phyloP scores from a whole-genome alignment of 1,140 invertebrate species.

The Hylaeus anthracinus region DNA sequence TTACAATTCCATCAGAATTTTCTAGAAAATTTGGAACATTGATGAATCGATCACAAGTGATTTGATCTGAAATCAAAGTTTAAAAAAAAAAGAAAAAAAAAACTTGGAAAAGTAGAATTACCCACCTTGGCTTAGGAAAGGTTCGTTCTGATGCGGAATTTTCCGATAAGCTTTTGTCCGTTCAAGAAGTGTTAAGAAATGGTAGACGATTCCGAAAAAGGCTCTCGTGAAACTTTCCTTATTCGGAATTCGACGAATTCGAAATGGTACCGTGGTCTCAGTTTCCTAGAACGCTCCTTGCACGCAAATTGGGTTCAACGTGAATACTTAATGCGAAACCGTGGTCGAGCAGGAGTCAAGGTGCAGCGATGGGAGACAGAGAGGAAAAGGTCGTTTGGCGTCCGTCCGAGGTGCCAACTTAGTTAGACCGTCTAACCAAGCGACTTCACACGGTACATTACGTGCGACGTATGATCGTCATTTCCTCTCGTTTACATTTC shows the following conservation, averaged over 20 bases:
- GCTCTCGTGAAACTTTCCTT: conserved; percentile 35
- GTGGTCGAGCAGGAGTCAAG: conserved; percentile 76
- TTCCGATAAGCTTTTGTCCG: conserved; percentile 8
- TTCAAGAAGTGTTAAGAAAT: neutral
- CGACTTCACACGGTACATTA: conserved; percentile 61
- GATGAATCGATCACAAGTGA: too few relatives aligned
- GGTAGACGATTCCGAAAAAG: conserved; percentile 23
- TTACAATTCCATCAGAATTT: too few relatives aligned
- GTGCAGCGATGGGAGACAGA: conserved; percentile 75
- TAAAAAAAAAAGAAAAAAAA: too few relatives aligned
- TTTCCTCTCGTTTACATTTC: conserved; percentile 36
- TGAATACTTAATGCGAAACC: conserved; percentile 77
- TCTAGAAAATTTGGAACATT: too few relatives aligned
- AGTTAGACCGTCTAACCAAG: conserved; percentile 76
- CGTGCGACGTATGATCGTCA: conserved; percentile 43
- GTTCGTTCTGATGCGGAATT: neutral
- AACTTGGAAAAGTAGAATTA: too few relatives aligned
- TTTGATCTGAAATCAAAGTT: too few relatives aligned
- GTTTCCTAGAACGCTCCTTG: conserved; percentile 74
- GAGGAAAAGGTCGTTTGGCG: conserved; percentile 77
- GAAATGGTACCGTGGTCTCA: conserved; percentile 65
- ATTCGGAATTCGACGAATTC: conserved; percentile 49
- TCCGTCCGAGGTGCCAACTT: conserved; percentile 76
- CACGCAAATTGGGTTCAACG: conserved; percentile 78
- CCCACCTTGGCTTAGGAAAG: too few relatives aligned